Evolutionary conservation across 35 echinoderm and acorn worm genomes (phyloP).

Genomic region (Ophiothrix spiculata): DNA sequence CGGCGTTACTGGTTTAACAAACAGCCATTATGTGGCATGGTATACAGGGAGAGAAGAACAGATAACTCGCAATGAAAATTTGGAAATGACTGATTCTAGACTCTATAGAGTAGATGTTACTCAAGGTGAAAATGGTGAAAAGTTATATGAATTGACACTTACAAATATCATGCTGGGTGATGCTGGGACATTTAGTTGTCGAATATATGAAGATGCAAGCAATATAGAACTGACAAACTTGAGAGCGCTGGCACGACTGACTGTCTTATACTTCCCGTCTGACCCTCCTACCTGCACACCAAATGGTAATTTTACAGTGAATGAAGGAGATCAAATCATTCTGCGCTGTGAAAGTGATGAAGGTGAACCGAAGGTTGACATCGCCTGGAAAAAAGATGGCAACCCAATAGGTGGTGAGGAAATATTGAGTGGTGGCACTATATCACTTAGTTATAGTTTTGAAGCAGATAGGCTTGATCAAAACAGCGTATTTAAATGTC

Average conservation of each 20-base stretch:
- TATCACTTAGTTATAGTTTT: not conserved
- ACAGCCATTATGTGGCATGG: not conserved
- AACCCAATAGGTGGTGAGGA: no score
- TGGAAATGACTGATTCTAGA: not conserved
- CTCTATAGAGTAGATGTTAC: not conserved
- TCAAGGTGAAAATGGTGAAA: not conserved
- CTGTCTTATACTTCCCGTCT: constrained; percentile 6
- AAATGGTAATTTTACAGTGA: not conserved
- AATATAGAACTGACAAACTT: not conserved
- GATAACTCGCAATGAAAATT: not conserved
- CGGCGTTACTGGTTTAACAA: not conserved
- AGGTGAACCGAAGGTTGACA: not conserved
- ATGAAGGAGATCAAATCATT: not conserved
- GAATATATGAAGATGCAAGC: not conserved
- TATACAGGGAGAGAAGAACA: not conserved
- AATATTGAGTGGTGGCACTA: not conserved
- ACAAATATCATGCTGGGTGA: not conserved
- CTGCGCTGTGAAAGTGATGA: constrained; percentile 8
- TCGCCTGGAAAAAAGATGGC: not conserved
- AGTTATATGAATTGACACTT: not conserved
- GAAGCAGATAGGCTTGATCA: not conserved
- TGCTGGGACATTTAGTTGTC: not conserved
- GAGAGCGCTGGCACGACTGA: not conserved
- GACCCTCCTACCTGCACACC: not conserved
- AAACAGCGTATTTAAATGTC: not conserved